Percentiles rank a stretch among this genome's conserved stretches.
phyloP scores from a whole-genome alignment of 2,888 invertebrate species.

The Aplocera efformata region DNA sequence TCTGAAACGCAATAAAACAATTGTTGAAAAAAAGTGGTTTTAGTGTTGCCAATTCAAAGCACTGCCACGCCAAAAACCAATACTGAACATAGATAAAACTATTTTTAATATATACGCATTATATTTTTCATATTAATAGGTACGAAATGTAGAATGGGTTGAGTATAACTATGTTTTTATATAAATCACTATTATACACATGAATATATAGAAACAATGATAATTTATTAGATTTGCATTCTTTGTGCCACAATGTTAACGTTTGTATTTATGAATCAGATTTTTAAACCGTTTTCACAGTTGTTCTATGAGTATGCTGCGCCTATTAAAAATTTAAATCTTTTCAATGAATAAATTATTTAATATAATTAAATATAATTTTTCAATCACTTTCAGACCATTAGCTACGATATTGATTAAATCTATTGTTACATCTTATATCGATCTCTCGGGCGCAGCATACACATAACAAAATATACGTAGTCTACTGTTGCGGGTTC shows the following conservation, averaged over 20 bases:
- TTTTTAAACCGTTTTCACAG: constrained; percentile 2
- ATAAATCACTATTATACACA: constrained; percentile 5
- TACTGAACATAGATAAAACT: constrained; percentile 14
- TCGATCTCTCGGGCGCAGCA: too few species aligned
- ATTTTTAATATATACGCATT: constrained; percentile 14
- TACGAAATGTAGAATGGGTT: background rate
- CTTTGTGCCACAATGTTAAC: constrained; percentile 18
- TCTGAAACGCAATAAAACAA: background rate
- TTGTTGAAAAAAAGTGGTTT: constrained; percentile 7
- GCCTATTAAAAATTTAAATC: too few species aligned
- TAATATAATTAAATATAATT: background rate
- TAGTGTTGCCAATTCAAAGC: constrained; percentile 22
- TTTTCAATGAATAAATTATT: too few species aligned
- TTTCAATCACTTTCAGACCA: background rate
- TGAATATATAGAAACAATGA: background rate
- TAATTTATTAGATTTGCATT: constrained; percentile 2
- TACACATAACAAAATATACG: too few species aligned
- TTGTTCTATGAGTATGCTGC: constrained; percentile 7
- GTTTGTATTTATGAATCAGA: constrained; percentile 4
- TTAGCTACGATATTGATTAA: too few species aligned
- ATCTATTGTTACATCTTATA: too few species aligned
- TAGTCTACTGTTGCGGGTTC: too few species aligned
- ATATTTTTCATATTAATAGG: constrained; percentile 13
- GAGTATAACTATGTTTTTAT: background rate
- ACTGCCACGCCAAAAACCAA: constrained; percentile 17